These are phyloP conservation scores for Sebastes wilsoni DNA, from an alignment of 2,797 vertebrate species.

Conservation along the genomic window DNA sequence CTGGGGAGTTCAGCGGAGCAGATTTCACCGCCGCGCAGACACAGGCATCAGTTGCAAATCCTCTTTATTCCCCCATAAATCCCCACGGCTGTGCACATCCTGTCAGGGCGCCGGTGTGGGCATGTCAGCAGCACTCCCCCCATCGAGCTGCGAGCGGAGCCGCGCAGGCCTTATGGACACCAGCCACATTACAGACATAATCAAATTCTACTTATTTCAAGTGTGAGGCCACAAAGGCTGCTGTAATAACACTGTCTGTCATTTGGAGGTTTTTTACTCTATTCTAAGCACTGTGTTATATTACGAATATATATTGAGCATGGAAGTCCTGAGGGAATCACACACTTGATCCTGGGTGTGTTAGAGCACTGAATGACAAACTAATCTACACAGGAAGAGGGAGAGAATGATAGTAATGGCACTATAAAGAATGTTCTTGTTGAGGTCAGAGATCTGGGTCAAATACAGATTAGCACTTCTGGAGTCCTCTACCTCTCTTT, in stretches of 20 bases:
- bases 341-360: conserved; percentile 42
- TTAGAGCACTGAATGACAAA: conserved; percentile 27
- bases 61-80: conserved; percentile 83
- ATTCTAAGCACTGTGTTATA: conserved; percentile 14
- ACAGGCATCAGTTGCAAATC: conserved; percentile 81
- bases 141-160: conserved; percentile 46
- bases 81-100: conserved; percentile 72
- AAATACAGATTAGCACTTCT: background rate
- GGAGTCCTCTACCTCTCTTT: background rate
- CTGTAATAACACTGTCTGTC: conserved; percentile 57
- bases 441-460: conserved; percentile 15
- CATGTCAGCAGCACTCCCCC: conserved; percentile 64
- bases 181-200: conserved; percentile 72
- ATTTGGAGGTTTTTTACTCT: conserved; percentile 23
- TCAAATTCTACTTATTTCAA: conserved; percentile 76
- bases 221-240: conserved; percentile 51
- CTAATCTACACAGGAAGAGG: conserved; percentile 12
- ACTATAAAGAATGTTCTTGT: background rate
- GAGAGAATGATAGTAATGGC: conserved; percentile 7
- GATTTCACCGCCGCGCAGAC: conserved; percentile 63
- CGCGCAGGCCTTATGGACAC: conserved; percentile 54
- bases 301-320: conserved; percentile 34
- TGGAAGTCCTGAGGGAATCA: conserved; percentile 2
- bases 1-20: conserved; percentile 67
- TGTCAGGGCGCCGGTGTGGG: conserved; percentile 72